These are phyloP conservation scores for Eolophus roseicapilla DNA, from an alignment of 2,113 vertebrate genomes.

Conservation along the genomic window DNA sequence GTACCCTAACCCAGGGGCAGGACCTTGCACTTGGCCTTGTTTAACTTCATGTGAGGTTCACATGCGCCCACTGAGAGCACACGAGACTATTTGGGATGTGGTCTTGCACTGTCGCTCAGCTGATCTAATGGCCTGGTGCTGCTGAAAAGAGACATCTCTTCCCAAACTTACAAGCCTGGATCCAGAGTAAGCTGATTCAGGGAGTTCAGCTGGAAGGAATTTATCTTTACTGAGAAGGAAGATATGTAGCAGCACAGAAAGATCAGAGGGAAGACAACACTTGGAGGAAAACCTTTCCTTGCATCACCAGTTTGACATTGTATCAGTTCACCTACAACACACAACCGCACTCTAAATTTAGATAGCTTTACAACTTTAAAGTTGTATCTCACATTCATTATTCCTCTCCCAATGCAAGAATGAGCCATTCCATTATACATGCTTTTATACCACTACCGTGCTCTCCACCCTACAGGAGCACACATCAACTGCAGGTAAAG, in stretches of 20 bases:
- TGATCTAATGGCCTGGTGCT: background rate
- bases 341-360: conserved; percentile 5
- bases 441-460: background rate
- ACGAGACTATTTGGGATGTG: background rate
- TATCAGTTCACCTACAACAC: background rate
- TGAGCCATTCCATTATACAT: background rate
- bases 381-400: background rate
- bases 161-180: background rate
- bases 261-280: background rate
- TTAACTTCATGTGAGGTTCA: background rate
- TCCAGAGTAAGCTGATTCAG: background rate
- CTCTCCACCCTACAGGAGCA: background rate
- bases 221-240: background rate
- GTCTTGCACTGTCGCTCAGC: background rate
- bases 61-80: fast-evolving
- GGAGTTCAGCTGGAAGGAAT: background rate
- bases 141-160: background rate
- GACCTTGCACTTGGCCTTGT: background rate
- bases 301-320: background rate
- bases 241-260: background rate
- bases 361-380: background rate
- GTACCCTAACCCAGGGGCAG: background rate
- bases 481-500: background rate
- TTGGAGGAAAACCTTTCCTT: background rate
- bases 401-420: background rate